Base-by-base conservation (phyloP, 2,888 invertebrate genomes). In the Lydus trimaculatus region DNA sequence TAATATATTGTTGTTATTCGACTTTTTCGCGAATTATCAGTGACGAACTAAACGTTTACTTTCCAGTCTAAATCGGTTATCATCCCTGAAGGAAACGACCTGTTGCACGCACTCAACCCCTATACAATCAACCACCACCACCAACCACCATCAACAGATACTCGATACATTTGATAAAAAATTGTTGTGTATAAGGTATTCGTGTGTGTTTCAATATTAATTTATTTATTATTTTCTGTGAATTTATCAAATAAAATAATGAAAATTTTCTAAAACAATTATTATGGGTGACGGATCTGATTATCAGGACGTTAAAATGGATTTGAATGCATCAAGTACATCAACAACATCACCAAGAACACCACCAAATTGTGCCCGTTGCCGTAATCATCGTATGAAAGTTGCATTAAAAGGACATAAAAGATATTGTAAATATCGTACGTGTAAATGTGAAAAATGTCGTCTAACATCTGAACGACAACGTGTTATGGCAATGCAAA, bases 381-480 rank as follows among this genome's bases (percentile, higher is more conserved):
- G 97, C 85, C 89, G 95, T 70, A 97, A 97, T 87, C 97, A 97
- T 86, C 90, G 93, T n/a, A 88, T 94, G 81, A 94, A 94, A 84
- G 92, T 95, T 75, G 91, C 92, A 84, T 89, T 97, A 73, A 96
- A 95, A 85, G 96, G 95, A 17, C 97, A 97, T 87, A 97, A 97
- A 85, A 89, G 95, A 33, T 96, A 95, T 86, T 98, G 97, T 88
- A 90, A 91, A 80, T 96, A 89, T 86, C 91, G 94, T 73, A 89
- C 90, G 82, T 97, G 97, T 86, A 90, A 87, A 71, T 97, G 97
- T 86, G 91, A 92, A 75, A 94, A 94, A 86, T 97, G 97, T 84
- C 90, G 91, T 72, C 86, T 95, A 67, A 96, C 96, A 0, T 93
- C 94, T 0, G 95, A 96, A 81, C 86, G 97, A 60, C 96, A 96